These are phyloP conservation scores for Cyrtorhinus lividipennis DNA, from an alignment of 1,140 invertebrate genomes.

Conservation along the genomic window DNA sequence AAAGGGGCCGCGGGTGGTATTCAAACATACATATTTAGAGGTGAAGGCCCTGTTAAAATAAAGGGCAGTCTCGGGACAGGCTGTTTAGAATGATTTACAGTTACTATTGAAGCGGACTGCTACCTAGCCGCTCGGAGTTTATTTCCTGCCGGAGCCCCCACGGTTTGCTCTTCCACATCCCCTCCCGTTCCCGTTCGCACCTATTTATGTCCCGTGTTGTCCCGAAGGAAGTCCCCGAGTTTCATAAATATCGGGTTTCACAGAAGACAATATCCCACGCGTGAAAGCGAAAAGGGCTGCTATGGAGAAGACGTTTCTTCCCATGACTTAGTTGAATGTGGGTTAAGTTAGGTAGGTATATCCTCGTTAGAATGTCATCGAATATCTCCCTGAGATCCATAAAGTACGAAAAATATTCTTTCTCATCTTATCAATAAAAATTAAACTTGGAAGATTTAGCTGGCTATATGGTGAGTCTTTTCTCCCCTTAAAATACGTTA, in stretches of 20 bases:
- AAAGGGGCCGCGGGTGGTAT: neutral
- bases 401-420: too few relatives aligned
- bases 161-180: too few relatives aligned
- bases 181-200: neutral
- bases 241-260: neutral
- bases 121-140: neutral
- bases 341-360: too few relatives aligned
- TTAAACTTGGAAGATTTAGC: too few relatives aligned
- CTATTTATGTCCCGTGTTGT: neutral
- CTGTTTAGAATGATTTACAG: neutral
- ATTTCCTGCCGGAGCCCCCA: neutral
- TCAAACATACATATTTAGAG: neutral
- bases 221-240: neutral
- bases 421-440: too few relatives aligned
- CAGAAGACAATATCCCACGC: neutral
- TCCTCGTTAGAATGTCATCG: too few relatives aligned
- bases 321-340: too few relatives aligned
- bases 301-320: too few relatives aligned
- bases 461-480: too few relatives aligned
- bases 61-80: neutral
- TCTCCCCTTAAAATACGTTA: too few relatives aligned
- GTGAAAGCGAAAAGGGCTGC: too few relatives aligned
- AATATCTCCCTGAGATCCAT: too few relatives aligned
- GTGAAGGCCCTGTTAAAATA: neutral
- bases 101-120: neutral